Evolutionary conservation across 1,140 invertebrate genomes (phyloP).

Genomic region (Drosophila seguyi): DNA sequence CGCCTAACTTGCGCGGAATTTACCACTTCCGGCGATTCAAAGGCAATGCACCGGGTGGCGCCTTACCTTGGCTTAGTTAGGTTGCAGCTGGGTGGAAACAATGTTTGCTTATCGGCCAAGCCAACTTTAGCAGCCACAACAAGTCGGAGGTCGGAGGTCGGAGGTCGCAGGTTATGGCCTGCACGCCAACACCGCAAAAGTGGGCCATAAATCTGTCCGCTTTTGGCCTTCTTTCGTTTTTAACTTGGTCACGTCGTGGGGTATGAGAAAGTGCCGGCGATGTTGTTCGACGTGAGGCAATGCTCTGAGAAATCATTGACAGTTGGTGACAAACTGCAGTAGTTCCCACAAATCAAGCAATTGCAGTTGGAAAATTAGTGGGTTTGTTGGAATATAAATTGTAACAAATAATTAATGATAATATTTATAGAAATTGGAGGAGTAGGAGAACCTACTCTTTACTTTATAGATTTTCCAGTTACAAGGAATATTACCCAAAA

Average conservation of each 20-base stretch:
- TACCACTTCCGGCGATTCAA: constrained; percentile 30
- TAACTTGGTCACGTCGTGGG: constrained; percentile 23
- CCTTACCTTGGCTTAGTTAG: constrained; percentile 69
- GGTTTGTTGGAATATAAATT: background rate
- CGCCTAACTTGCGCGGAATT: constrained; percentile 13
- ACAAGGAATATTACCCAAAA: background rate
- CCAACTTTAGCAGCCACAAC: constrained; percentile 63
- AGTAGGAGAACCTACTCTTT: background rate
- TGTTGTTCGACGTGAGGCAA: constrained; percentile 10
- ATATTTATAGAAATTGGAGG: too few relatives aligned
- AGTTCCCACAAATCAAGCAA: constrained; percentile 23
- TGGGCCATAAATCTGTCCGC: constrained; percentile 41
- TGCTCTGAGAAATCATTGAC: constrained; percentile 14
- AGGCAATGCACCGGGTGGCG: constrained; percentile 28
- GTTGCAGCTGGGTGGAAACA: constrained; percentile 16
- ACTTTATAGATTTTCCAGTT: background rate
- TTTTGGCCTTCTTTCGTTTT: constrained; percentile 25
- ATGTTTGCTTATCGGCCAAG: constrained; percentile 63
- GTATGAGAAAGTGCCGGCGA: constrained; percentile 2
- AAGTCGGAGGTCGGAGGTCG: constrained; percentile 52
- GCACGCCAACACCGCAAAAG: constrained; percentile 38
- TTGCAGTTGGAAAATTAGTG: background rate
- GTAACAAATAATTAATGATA: background rate
- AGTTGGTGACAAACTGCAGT: constrained; percentile 29
- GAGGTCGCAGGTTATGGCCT: constrained; percentile 46